A percentile compares a stretch with the other conserved stretches of the same genome.
These are phyloP conservation scores for Pherbina coryleti DNA, from an alignment of 2,888 invertebrate species.

Conservation along the genomic window DNA sequence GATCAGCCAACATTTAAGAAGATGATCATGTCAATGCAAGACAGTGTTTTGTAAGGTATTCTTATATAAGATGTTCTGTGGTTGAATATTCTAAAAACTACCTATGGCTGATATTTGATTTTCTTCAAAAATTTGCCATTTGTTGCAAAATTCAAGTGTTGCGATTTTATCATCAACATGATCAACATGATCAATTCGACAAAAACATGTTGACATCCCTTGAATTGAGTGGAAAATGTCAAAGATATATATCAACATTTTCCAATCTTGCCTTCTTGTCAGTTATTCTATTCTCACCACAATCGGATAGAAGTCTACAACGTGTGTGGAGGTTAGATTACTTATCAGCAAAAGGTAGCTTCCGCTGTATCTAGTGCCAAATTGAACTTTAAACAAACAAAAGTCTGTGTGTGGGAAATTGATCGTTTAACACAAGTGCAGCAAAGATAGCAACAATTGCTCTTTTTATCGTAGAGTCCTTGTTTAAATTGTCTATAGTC, in stretches of 20 bases:
- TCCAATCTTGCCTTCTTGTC: background rate
- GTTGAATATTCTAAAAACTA: background rate
- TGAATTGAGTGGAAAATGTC: slow-evolving; percentile 6
- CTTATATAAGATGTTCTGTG: background rate
- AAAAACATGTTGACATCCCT: background rate
- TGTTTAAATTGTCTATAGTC: background rate
- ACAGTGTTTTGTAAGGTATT: background rate
- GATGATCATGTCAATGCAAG: background rate
- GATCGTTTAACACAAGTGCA: slow-evolving; percentile 34
- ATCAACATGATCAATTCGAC: too few species aligned
- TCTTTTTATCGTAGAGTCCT: background rate
- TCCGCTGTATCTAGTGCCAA: background rate
- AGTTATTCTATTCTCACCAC: background rate
- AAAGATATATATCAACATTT: background rate
- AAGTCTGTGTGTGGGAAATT: slow-evolving; percentile 32
- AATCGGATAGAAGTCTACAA: background rate
- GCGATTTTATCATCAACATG: background rate
- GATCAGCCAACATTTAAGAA: background rate
- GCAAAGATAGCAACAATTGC: background rate
- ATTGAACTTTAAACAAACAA: background rate
- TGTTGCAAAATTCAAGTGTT: background rate
- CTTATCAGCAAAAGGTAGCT: background rate
- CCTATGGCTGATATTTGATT: background rate
- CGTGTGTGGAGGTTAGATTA: background rate
- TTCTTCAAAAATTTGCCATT: background rate